Base-by-base conservation (phyloP, 2,797 vertebrate genomes). In the Pseudocheirus occidentalis region DNA sequence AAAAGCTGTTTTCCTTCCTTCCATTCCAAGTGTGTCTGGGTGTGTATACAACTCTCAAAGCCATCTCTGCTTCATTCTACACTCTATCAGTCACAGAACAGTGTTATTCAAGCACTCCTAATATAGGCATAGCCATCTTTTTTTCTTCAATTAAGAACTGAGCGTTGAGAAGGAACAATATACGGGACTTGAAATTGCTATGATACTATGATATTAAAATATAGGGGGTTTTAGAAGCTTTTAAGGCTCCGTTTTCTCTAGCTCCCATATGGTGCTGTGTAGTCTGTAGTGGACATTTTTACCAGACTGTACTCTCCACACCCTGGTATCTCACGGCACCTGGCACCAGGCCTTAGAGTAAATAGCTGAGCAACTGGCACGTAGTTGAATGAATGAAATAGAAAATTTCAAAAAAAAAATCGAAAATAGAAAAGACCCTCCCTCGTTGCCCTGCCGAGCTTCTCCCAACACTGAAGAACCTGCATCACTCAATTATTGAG, bases 381-480 rank as follows among this genome's bases (percentile, higher is more conserved):
- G n/a, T 57, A 93, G 21, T 66, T 24, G 0, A 52, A 16, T 57
- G 27, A 95, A 58, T 5, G 34, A 7, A 40, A 54, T 11, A 56
- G 4, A 14, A n/a, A n/a, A n/a, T n/a, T n/a, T n/a, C n/a, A n/a
- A n/a, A n/a, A n/a, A n/a, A n/a, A n/a, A n/a, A n/a, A n/a, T n/a
- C n/a, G n/a, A n/a, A 7, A 40, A 54, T 11, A 56, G 4, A 14
- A 21, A 55, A 56, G n/a, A 31, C 6, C 6, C 6, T 46, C 21
- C 73, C 16, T 91, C 46, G 90, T 93, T 46, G 91, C 28, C 28
- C 2, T 95, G 87, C 73, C 92, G 56, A 91, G 94, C 50, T 90
- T 34, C 27, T 56, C 29, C 9, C 92, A 46, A 10, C 18, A 55
- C n/a, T 92, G 92, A 56, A 34, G 3, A 91, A 55, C 59, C 12